Evolutionary conservation across 2,888 invertebrate species (phyloP).

Genomic region (Subacronicta megacephala): DNA sequence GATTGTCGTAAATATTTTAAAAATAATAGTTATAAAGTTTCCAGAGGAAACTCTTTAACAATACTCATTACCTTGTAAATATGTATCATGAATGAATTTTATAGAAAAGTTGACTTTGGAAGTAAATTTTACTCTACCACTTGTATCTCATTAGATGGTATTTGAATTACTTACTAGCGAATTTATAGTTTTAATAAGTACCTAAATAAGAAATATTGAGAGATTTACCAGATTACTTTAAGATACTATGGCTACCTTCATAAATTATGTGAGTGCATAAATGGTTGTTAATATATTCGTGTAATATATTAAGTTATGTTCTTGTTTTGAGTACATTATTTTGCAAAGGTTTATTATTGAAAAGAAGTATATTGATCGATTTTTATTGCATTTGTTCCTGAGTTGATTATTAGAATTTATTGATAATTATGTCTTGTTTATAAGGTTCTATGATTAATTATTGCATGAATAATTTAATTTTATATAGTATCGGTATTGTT

Average conservation of each 20-base stretch:
- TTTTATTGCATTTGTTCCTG: constrained; percentile 90
- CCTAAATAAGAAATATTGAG: constrained; percentile 80
- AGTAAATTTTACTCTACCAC: constrained; percentile 85
- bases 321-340: constrained; percentile 80
- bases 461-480: constrained; percentile 83
- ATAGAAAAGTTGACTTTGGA: constrained; percentile 76
- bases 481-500: constrained; percentile 71
- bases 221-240: constrained; percentile 88
- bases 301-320: constrained; percentile 85
- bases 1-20: constrained; percentile 50
- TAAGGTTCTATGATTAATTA: constrained; percentile 79
- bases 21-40: constrained; percentile 67
- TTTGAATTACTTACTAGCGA: constrained; percentile 87
- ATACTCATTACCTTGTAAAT: constrained; percentile 88
- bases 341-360: constrained; percentile 79
- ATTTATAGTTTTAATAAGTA: constrained; percentile 85
- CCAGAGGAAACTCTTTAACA: constrained; percentile 74
- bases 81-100: constrained; percentile 71
- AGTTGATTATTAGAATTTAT: constrained; percentile 89
- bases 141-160: constrained; percentile 89
- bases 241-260: constrained; percentile 86
- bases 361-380: constrained; percentile 82
- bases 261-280: constrained; percentile 81
- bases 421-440: constrained; percentile 79
- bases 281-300: constrained; percentile 87